These are phyloP conservation scores for Monopis laevigella DNA, from an alignment of 2,888 invertebrate species.

Conservation along the genomic window DNA sequence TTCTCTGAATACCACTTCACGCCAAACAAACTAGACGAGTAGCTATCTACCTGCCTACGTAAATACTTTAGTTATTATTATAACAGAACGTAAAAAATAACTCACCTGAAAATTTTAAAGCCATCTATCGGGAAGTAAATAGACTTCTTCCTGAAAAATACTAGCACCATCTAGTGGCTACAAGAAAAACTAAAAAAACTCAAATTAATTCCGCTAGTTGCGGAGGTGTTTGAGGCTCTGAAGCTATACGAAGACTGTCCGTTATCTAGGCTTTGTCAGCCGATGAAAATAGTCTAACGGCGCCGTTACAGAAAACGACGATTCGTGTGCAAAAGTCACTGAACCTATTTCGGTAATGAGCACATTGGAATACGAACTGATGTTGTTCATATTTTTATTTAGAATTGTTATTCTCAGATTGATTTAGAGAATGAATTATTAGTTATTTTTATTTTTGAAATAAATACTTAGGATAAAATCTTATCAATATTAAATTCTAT, in stretches of 20 bases:
- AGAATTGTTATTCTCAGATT: too few relatives aligned
- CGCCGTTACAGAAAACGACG: neutral
- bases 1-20: too few relatives aligned
- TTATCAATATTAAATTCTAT: too few relatives aligned
- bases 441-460: too few relatives aligned
- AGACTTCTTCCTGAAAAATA: neutral
- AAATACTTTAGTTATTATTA: too few relatives aligned
- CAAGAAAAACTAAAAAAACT: neutral
- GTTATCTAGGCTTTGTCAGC: neutral
- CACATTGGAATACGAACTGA: too few relatives aligned
- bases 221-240: slow-evolving; percentile 4
- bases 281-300: neutral
- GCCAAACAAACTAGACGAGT: too few relatives aligned
- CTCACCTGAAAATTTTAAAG: neutral
- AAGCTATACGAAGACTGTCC: neutral
- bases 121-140: neutral
- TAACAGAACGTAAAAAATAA: neutral
- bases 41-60: too few relatives aligned
- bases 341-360: slow-evolving; percentile 4
- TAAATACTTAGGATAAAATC: too few relatives aligned
- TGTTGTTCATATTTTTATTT: too few relatives aligned
- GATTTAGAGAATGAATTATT: too few relatives aligned
- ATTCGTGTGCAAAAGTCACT: slow-evolving; percentile 1
- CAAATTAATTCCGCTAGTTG: too few relatives aligned
- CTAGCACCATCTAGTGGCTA: slow-evolving; percentile 3